Base-by-base conservation (phyloP, 2,113 vertebrate genomes). In the Terrapene triunguis region DNA sequence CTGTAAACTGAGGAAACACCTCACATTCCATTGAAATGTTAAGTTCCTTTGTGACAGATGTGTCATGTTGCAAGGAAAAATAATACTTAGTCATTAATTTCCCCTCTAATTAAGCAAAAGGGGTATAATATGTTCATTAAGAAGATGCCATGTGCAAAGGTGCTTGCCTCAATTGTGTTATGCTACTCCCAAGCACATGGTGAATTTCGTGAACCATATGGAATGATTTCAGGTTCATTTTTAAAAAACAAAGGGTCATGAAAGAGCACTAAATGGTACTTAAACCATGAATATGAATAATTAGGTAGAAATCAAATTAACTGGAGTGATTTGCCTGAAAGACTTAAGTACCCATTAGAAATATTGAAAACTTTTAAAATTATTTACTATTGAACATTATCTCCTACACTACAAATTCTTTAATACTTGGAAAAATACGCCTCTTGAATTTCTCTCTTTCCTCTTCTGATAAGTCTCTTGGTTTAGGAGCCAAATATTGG, bases 321-420 rank as follows among this genome's bases (percentile, higher is more conserved):
- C 94, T 89, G 89, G 17, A 95, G 94, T 88, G 0, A 88, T 94
- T 94, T 95, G 1, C 82, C 87, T 95, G 82, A 93, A 90, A 95
- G 92, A 24, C 82, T 92, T 85, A 93, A 93, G 84, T 55, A 47
- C 6, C 50, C 91, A 25, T 38, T 86, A 82, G 74, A 92, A 94
- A 79, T 90, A 62, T 35, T 79, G 21, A 78, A 90, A 88, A 83
- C 32, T 44, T 57, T 78, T 85, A 35, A 50, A 85, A 85, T 93
- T 32, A 84, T 93, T 90, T 89, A 74, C n/a, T 78, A 35, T n/a
- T 42, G 27, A 22, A 80, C 51, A 16, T 54, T 87, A 35, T 76
- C 47, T 65, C 24, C 8, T 50, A 10, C 35, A 87, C 48, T 54
- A 48, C 4, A 59, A 27, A 51, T 48, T 88, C 51, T n/a, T 13